A percentile compares a stretch with the other conserved stretches of the same genome.
Evolutionary conservation across 2,797 vertebrate species (phyloP).

Genomic region (Etheostoma perlongum): DNA sequence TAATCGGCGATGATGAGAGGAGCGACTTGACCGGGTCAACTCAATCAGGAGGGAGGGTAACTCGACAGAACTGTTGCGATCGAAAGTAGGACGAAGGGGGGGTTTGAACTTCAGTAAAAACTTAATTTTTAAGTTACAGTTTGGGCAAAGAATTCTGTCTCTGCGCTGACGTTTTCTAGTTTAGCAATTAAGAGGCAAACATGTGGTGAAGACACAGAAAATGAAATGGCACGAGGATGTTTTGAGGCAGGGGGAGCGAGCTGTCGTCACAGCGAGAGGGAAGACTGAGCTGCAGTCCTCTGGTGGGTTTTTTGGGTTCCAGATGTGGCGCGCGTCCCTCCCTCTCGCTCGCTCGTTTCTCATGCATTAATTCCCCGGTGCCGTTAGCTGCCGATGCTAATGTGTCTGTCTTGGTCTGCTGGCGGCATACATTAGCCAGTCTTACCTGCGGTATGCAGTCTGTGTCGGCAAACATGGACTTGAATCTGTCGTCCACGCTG

Average conservation of each 20-base stretch:
- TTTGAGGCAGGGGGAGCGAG: constrained; percentile 32
- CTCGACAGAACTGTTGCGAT: constrained; percentile 16
- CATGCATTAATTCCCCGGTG: constrained; percentile 51
- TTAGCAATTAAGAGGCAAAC: neutral
- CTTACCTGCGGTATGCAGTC: constrained; percentile 95
- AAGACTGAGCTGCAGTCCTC: constrained; percentile 56
- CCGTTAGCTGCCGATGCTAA: constrained; percentile 56
- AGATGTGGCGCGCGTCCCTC: constrained; percentile 52
- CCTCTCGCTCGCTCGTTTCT: constrained; percentile 13
- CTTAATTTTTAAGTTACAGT: neutral
- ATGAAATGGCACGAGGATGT: constrained; percentile 5
- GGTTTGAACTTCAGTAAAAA: neutral
- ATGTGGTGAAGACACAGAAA: neutral
- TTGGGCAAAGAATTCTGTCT: neutral
- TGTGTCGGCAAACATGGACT: constrained; percentile 94
- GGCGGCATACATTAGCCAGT: constrained; percentile 65
- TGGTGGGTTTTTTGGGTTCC: constrained; percentile 40
- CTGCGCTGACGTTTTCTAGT: neutral
- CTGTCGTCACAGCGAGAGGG: constrained; percentile 32
- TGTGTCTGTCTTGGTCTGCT: constrained; percentile 49
- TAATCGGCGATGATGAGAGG: constrained; percentile 84
- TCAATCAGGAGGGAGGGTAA: constrained; percentile 35
- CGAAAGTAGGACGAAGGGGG: constrained; percentile 14
- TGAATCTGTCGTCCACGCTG: constrained; percentile 93
- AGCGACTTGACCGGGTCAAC: constrained; percentile 51